Evolutionary conservation across 1,140 invertebrate species (phyloP).

Genomic region (Lasioglossum baleicum): DNA sequence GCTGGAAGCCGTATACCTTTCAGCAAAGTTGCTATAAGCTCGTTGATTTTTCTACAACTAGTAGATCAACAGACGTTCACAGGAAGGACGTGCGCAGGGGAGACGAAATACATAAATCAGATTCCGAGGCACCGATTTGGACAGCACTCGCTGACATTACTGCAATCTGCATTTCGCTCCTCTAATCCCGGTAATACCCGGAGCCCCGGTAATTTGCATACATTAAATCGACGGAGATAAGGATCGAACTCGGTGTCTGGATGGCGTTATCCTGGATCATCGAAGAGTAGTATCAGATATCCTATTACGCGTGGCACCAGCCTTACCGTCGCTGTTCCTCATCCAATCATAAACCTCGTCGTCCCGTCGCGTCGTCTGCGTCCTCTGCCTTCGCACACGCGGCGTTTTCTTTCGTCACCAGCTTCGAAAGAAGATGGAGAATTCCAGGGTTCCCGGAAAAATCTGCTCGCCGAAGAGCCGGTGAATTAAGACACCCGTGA

Average conservation of each 20-base stretch:
- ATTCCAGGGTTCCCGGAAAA: background rate
- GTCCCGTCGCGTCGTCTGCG: background rate
- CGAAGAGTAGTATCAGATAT: conserved; percentile 50
- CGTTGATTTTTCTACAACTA: too few relatives aligned
- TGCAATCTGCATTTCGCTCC: conserved; percentile 53
- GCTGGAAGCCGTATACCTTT: too few relatives aligned
- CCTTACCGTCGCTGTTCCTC: conserved; percentile 45
- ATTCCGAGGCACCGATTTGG: conserved; percentile 40
- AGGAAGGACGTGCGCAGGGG: too few relatives aligned
- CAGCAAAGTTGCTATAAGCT: too few relatives aligned
- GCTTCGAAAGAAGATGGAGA: background rate
- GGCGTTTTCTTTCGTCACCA: conserved; percentile 7
- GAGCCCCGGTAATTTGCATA: conserved; percentile 58
- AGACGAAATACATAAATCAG: background rate
- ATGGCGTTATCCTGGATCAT: conserved; percentile 53
- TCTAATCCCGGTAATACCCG: conserved; percentile 59
- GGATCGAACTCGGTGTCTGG: conserved; percentile 42
- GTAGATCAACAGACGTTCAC: too few relatives aligned
- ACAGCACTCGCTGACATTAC: conserved; percentile 34
- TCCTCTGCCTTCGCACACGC: conserved; percentile 5
- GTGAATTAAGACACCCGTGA: background rate
- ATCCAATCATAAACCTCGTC: conserved; percentile 22
- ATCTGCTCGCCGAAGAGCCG: background rate
- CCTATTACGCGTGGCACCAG: conserved; percentile 48
- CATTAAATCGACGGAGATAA: conserved; percentile 59